Evolutionary conservation across 2,113 vertebrate genomes (phyloP).

Genomic region (Dunckerocampus dactyliophorus): DNA sequence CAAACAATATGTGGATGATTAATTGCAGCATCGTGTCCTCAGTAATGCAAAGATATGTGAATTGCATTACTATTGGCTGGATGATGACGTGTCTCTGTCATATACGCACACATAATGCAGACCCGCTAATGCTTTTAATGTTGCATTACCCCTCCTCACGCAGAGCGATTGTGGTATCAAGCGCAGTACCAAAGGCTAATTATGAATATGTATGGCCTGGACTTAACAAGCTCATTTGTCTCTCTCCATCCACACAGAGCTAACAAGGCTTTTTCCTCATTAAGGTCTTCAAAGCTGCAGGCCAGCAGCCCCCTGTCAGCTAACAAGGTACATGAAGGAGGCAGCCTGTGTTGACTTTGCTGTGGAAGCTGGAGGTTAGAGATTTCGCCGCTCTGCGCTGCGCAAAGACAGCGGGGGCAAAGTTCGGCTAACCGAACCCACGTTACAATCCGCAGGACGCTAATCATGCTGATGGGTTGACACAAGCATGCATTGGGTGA

Average conservation of each 20-base stretch:
- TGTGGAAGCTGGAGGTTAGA: conserved; percentile 38
- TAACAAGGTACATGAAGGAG: conserved; percentile 60
- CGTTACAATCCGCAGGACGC: conserved; percentile 21
- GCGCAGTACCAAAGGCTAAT: conserved; percentile 58
- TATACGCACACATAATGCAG: no score
- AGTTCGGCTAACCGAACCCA: conserved; percentile 29
- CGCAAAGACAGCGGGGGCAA: conserved; percentile 43
- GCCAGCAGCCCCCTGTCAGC: conserved; percentile 50
- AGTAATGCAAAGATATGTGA: background rate
- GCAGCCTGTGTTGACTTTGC: conserved; percentile 47
- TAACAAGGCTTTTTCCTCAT: conserved; percentile 60
- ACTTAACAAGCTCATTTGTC: conserved; percentile 59
- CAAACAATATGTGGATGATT: no score
- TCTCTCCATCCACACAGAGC: conserved; percentile 36
- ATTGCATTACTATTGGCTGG: background rate
- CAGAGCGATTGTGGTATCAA: conserved; percentile 41
- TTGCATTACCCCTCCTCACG: conserved; percentile 10
- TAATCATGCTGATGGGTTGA: conserved; percentile 31
- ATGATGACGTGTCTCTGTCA: background rate
- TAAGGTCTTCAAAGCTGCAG: conserved; percentile 52
- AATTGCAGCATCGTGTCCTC: no score
- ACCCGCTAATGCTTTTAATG: background rate
- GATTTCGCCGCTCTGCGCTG: conserved; percentile 49
- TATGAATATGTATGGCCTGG: conserved; percentile 58
- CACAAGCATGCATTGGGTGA: conserved; percentile 5